These are phyloP conservation scores for Rana temporaria DNA, from an alignment of 2,113 vertebrate genomes.

Conservation along the genomic window DNA sequence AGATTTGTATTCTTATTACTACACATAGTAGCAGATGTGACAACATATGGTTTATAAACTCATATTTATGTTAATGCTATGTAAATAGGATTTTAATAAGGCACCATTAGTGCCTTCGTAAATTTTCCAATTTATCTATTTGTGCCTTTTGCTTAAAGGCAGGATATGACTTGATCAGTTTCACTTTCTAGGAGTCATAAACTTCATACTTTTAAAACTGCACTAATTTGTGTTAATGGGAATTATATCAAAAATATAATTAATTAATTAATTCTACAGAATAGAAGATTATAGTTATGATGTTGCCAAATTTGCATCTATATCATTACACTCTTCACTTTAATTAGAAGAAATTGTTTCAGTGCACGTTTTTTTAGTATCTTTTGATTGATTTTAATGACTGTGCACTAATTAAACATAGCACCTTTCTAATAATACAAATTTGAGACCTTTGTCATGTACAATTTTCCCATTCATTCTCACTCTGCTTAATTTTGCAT, in stretches of 20 bases:
- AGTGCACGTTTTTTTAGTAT: neutral
- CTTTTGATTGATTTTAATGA: neutral
- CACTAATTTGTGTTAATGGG: neutral
- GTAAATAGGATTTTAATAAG: conserved; percentile 83
- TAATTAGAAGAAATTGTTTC: neutral
- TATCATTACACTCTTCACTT: neutral
- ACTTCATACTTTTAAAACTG: neutral
- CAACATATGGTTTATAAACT: conserved; percentile 79
- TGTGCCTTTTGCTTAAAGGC: conserved; percentile 64
- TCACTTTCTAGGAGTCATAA: neutral
- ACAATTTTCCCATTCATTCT: no score
- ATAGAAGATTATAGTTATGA: conserved; percentile 13
- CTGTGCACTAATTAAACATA: neutral
- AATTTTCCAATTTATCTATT: conserved; percentile 68
- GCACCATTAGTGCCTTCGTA: conserved; percentile 75
- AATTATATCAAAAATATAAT: conserved; percentile 4
- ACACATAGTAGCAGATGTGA: conserved; percentile 75
- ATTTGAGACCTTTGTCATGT: no score
- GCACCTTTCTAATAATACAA: no score
- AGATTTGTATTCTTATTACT: conserved; percentile 79
- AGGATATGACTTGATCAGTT: conserved; percentile 55
- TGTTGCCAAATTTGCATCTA: neutral
- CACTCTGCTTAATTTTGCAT: no score
- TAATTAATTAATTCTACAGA: neutral
- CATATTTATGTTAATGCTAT: conserved; percentile 84